Evolutionary conservation across 2,113 vertebrate species (phyloP).

Genomic region (Gnathonemus longibarbis): DNA sequence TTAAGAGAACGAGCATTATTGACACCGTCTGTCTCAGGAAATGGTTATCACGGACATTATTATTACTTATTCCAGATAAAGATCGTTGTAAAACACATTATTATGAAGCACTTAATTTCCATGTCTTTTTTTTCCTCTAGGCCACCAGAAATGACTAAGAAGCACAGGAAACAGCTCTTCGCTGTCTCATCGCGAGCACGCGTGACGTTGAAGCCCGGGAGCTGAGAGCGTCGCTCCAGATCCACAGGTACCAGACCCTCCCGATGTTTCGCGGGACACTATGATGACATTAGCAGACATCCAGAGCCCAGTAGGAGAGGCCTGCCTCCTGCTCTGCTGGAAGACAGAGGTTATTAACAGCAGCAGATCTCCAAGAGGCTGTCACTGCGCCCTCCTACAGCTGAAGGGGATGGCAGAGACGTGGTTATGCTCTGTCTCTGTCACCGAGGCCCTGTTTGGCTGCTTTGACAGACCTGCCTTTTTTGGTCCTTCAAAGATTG

Average conservation of each 20-base stretch:
- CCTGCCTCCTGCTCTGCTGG: not conserved
- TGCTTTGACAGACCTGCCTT: slow-evolving; percentile 28
- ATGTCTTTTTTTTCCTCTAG: not conserved
- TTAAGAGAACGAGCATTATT: slow-evolving; percentile 11
- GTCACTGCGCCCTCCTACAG: not conserved
- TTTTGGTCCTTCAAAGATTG: slow-evolving; percentile 55
- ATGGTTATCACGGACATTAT: not conserved
- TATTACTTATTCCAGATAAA: not conserved
- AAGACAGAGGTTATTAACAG: not conserved
- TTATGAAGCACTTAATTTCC: not conserved
- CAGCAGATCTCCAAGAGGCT: not conserved
- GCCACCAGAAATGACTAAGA: not conserved
- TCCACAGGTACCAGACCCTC: not conserved
- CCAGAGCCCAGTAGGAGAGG: not conserved
- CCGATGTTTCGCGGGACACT: not conserved
- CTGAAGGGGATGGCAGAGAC: not conserved
- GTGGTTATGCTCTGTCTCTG: slow-evolving; percentile 8
- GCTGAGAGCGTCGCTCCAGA: not conserved
- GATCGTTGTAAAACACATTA: not conserved
- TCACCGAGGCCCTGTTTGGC: slow-evolving; percentile 35
- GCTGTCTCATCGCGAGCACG: not conserved
- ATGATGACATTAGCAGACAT: not conserved
- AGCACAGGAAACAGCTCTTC: not conserved
- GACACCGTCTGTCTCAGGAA: not conserved
- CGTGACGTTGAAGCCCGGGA: not conserved